Percentiles rank a stretch among this genome's conserved stretches.
Conservation (phyloP, 2,797 vertebrate species). For the Oreochromis mossambicus region DNA sequence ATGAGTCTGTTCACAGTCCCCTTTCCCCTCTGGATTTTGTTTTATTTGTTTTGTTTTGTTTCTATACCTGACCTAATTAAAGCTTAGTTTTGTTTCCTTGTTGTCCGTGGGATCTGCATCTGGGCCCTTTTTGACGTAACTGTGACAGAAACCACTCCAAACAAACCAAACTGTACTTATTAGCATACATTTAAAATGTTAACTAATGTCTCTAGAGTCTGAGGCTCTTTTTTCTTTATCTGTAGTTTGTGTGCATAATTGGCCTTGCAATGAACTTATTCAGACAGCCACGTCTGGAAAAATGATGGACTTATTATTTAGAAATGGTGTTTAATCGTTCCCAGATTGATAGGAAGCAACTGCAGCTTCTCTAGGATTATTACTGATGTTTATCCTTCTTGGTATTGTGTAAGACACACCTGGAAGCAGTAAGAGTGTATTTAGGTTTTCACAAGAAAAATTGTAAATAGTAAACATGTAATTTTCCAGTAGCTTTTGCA, state of each 20-base stretch:
- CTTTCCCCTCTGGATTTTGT: not conserved
- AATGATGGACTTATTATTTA: not conserved
- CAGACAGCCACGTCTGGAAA: not conserved
- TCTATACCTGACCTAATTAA: not conserved
- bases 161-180: not conserved
- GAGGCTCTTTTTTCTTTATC: not conserved
- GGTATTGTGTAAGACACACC: not conserved
- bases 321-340: not conserved
- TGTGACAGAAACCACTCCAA: not conserved
- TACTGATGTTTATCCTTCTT: not conserved
- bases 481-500: not conserved
- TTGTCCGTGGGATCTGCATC: not conserved
- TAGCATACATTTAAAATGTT: not conserved
- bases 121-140: not conserved
- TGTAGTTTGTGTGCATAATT: not conserved
- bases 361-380: fast-evolving
- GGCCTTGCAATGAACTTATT: not conserved
- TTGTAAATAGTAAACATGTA: not conserved
- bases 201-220: not conserved
- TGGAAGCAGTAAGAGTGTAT: not conserved
- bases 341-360: not conserved
- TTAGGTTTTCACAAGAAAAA: not conserved
- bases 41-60: not conserved
- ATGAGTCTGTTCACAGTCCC: not conserved
- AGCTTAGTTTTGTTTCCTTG: not conserved